Evolutionary conservation across 2,113 vertebrate genomes (phyloP).

Genomic region (Mugil cephalus): DNA sequence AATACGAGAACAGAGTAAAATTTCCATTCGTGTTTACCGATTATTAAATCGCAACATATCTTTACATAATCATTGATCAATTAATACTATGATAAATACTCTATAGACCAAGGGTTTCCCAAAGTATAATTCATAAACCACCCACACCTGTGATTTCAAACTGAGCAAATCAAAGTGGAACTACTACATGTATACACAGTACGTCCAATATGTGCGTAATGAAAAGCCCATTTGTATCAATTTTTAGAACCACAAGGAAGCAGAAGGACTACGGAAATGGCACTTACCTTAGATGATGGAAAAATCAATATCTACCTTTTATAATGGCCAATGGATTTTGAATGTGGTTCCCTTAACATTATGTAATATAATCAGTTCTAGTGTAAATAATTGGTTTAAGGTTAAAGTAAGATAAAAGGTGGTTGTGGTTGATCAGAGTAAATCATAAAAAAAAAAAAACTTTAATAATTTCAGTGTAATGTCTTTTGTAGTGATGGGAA

Average conservation of each 20-base stretch:
- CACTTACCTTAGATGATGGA: conserved; percentile 76
- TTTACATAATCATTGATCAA: too few relatives aligned
- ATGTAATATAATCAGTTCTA: conserved; percentile 10
- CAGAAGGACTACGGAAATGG: conserved; percentile 26
- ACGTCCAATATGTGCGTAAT: conserved; percentile 1
- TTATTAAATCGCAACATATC: not conserved
- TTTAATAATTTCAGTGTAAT: conserved; percentile 1
- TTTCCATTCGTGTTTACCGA: not conserved
- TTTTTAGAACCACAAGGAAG: conserved; percentile 13
- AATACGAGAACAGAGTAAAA: not conserved
- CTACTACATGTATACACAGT: too few relatives aligned
- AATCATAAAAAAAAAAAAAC: conserved; percentile 10
- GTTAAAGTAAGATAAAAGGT: not conserved
- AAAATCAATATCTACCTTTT: conserved; percentile 30
- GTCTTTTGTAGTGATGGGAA: not conserved
- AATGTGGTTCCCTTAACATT: conserved; percentile 8
- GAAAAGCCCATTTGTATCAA: conserved; percentile 14
- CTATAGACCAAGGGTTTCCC: not conserved
- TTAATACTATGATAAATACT: not conserved
- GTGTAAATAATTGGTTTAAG: not conserved
- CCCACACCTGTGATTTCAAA: too few relatives aligned
- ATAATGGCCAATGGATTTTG: not conserved
- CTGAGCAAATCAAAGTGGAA: not conserved
- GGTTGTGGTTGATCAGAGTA: conserved; percentile 4
- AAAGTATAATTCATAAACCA: too few relatives aligned